Conservation (phyloP, 1,140 invertebrate species). For the Argopecten irradians region DNA sequence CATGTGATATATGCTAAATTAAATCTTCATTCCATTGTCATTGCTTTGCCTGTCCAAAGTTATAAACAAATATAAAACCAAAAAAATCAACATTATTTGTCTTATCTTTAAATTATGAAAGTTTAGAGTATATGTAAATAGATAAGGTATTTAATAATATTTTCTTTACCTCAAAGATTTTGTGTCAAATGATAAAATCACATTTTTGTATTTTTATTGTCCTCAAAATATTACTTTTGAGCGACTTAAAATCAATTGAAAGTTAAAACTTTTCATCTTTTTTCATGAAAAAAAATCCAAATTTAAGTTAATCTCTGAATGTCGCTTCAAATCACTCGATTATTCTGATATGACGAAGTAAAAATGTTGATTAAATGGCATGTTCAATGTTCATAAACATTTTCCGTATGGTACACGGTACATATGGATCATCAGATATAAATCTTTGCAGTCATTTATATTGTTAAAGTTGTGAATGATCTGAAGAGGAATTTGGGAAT, state of each 20-base stretch:
- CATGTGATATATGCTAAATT: constrained; percentile 16
- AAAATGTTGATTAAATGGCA: background rate
- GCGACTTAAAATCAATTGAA: background rate
- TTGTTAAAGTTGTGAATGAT: background rate
- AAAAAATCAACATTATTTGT: background rate
- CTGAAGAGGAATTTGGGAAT: background rate
- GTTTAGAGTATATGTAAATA: background rate
- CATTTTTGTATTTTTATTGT: background rate
- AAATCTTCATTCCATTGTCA: constrained; percentile 12
- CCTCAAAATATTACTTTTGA: constrained; percentile 2
- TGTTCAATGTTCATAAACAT: background rate
- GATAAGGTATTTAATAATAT: background rate
- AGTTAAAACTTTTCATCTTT: background rate
- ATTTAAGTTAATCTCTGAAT: background rate
- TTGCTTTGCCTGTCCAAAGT: background rate
- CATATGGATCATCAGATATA: background rate
- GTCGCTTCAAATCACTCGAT: background rate
- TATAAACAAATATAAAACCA: background rate
- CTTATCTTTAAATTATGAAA: background rate
- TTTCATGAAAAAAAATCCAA: background rate
- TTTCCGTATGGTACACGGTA: too few relatives aligned
- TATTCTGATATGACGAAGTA: background rate
- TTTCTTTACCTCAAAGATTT: constrained; percentile 12
- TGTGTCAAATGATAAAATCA: background rate
- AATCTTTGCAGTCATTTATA: background rate